Percentiles rank a stretch among this genome's conserved stretches.
Conservation (phyloP, 2,888 invertebrate species). For the Amphipyra berbera region DNA sequence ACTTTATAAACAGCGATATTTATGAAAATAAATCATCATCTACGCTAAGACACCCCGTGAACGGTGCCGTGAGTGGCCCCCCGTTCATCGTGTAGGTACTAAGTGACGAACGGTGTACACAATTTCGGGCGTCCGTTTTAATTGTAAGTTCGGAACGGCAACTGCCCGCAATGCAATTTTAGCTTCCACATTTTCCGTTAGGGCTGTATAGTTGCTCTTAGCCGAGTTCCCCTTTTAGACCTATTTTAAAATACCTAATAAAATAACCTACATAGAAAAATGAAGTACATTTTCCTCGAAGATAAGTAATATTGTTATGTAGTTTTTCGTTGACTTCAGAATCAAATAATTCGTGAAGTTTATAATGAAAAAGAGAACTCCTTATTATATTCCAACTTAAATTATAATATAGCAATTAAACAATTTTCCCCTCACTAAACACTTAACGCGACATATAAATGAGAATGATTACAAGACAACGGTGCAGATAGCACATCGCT, state of each 20-base stretch:
- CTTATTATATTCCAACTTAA: no score
- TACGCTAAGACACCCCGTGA: slow-evolving; percentile 20
- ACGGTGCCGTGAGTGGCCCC: slow-evolving; percentile 26
- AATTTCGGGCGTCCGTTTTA: slow-evolving; percentile 89
- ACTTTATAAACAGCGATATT: slow-evolving; percentile 8
- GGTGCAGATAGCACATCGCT: slow-evolving; percentile 26
- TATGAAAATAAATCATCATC: slow-evolving; percentile 45
- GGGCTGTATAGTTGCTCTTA: slow-evolving; percentile 56
- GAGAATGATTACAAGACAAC: slow-evolving; percentile 9
- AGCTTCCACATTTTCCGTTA: slow-evolving; percentile 71
- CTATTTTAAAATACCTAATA: slow-evolving; percentile 34
- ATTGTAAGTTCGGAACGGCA: slow-evolving; percentile 85
- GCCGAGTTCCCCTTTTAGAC: slow-evolving; percentile 37
- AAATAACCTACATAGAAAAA: slow-evolving; percentile 7
- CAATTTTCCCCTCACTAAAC: no score
- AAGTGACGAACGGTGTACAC: slow-evolving; percentile 89
- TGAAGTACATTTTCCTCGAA: background rate
- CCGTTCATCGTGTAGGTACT: slow-evolving; percentile 63
- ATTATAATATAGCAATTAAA: no score
- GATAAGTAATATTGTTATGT: background rate
- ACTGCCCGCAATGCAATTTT: slow-evolving; percentile 82
- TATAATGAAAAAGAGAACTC: no score
- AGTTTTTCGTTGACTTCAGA: background rate
- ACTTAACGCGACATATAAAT: slow-evolving; percentile 9
- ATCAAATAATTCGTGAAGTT: no score